A percentile compares a stretch with the other conserved stretches of the same genome.
These are phyloP conservation scores for Coendou prehensilis DNA, from an alignment of 2,797 vertebrate genomes.

Conservation along the genomic window DNA sequence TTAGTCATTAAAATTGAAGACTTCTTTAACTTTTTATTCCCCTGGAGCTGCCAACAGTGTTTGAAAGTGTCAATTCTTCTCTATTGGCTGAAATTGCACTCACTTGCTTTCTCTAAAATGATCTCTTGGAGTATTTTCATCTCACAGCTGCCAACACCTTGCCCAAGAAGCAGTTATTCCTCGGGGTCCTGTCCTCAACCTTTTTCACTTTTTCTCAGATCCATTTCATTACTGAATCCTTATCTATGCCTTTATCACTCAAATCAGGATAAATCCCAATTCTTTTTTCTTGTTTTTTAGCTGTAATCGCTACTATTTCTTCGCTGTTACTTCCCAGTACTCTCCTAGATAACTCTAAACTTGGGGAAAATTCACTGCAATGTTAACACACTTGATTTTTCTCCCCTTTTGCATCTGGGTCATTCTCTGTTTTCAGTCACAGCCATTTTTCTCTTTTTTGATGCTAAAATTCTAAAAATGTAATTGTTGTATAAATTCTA, in stretches of 20 bases:
- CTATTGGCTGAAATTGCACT: not conserved
- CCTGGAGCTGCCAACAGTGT: not conserved
- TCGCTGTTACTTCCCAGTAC: not conserved
- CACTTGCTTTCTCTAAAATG: not conserved
- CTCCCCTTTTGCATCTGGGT: not conserved
- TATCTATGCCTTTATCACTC: not conserved
- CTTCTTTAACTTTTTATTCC: not conserved
- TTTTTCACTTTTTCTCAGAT: not conserved
- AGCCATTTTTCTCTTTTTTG: not conserved
- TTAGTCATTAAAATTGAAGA: not conserved
- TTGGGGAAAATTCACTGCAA: not conserved
- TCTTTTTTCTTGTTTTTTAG: not conserved
- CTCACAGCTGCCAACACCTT: not conserved
- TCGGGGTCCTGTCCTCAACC: not conserved
- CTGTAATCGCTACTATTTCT: not conserved
- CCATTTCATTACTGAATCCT: constrained; percentile 3
- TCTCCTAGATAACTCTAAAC: not conserved
- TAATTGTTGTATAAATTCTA: not conserved
- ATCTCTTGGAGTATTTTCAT: not conserved
- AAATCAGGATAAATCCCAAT: not conserved
- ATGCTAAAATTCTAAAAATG: not conserved
- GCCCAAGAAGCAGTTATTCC: not conserved
- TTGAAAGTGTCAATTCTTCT: not conserved
- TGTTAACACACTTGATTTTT: not conserved
- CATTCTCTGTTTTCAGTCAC: not conserved